Evolutionary conservation across 1,140 invertebrate genomes (phyloP).

Genomic region (Musca vetustissima): DNA sequence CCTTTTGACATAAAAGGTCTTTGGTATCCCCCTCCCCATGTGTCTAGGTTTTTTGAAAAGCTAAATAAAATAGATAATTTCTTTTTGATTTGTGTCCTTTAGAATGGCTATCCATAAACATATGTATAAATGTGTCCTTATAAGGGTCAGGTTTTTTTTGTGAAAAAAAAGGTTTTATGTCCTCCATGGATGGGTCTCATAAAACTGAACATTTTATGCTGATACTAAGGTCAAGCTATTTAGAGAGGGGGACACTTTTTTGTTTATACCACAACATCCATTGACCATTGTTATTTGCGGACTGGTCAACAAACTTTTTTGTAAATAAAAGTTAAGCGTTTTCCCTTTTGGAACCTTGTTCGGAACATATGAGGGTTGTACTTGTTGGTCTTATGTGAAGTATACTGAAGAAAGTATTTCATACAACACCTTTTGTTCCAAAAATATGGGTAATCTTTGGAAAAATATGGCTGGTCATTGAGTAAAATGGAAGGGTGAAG

Average conservation of each 20-base stretch:
- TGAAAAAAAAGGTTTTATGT: neutral
- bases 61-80: conserved; percentile 14
- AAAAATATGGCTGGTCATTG: no score
- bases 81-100: conserved; percentile 18
- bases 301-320: conserved; percentile 13
- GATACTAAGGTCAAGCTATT: conserved; percentile 11
- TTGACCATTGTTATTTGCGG: neutral
- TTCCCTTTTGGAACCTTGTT: neutral
- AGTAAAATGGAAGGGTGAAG: no score
- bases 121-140: neutral
- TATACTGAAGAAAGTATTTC: neutral
- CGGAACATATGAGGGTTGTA: neutral
- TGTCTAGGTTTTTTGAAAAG: neutral
- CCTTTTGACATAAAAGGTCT: neutral
- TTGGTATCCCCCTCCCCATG: no score
- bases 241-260: neutral
- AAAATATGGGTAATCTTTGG: neutral
- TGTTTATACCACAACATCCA: neutral
- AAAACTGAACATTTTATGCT: conserved; percentile 17
- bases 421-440: conserved; percentile 14
- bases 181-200: neutral
- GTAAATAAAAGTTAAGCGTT: conserved; percentile 17
- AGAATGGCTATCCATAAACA: neutral
- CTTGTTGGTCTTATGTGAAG: neutral
- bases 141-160: conserved; percentile 15